Evolutionary conservation across 2,888 invertebrate genomes (phyloP), one percentile per base, ranked within the genome.

Genomic region (Branchinecta sandiegonensis): DNA sequence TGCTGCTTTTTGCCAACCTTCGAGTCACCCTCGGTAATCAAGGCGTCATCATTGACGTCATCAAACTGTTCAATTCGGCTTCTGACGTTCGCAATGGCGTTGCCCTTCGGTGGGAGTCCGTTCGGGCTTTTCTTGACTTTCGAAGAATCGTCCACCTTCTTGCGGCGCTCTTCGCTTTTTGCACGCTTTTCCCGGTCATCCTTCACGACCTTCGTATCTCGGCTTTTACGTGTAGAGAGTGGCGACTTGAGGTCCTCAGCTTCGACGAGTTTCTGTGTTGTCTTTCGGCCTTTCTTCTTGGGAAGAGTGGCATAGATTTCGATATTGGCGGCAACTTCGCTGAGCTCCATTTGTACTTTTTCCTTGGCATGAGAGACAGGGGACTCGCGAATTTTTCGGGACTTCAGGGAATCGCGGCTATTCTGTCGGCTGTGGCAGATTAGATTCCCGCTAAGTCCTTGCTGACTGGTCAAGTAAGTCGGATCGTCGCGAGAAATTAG

Each of bases 291-390:
- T 75, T 90, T 90, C 78, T 89, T 91, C 78, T 92, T 92, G 1
- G 93, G 93, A 47, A 93, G 78, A 0, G 93, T 93, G 0, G 92
- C 93, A 76, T 93, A 93, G 72, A 93, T 91, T 79, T 92, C 92
- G 70, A 92, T 92, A 72, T 83, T 90, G 75, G 86, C 86, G 72
- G 47, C 73, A 10, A 56, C 63, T 56, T 56, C 63, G 23, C 63
- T 56, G 14, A 56, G 23, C 23, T 56, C 63, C 23, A 17, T n/a
- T 23, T 56, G 63, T 9, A 56, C 23, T 56, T 56, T 56, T 56
- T 56, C 63, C 48, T 68, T 68, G 37, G 65, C 46, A n/a, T 46
- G 6, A 8, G 68, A 66, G 14, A 48, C 48, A 37, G 67, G 48
- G 10, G 65, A 66, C n/a, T 0, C 89, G 80, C n/a, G 85, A 86